A percentile compares a stretch with the other conserved stretches of the same genome.
Evolutionary conservation across 1,140 invertebrate species (phyloP).

Genomic region (Aphaenogaster rudis): DNA sequence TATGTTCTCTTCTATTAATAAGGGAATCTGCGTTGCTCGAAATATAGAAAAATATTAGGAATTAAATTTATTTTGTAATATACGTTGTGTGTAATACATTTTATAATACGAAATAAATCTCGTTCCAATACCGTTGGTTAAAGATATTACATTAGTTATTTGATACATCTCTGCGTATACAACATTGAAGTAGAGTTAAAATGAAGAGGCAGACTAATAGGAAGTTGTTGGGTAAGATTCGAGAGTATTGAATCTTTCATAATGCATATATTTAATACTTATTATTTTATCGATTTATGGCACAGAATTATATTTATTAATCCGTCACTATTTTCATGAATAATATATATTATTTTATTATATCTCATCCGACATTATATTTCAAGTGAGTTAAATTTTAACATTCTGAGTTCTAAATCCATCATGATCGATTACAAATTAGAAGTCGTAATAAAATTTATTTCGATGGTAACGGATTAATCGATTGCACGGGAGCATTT

Average conservation of each 20-base stretch:
- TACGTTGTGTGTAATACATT: neutral
- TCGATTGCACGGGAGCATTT: conserved; percentile 52
- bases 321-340: neutral
- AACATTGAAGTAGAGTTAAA: neutral
- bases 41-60: neutral
- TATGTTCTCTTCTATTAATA: neutral
- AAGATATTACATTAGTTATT: neutral
- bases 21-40: neutral
- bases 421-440: conserved; percentile 17
- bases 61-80: conserved; percentile 2
- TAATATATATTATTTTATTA: conserved; percentile 21
- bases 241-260: neutral
- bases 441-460: conserved; percentile 50
- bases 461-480: conserved; percentile 46
- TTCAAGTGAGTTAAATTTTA: conserved; percentile 25
- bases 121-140: neutral
- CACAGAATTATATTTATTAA: conserved; percentile 15
- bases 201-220: neutral
- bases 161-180: neutral
- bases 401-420: conserved; percentile 9
- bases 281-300: neutral
- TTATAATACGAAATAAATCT: neutral
- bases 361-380: neutral
- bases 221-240: neutral
- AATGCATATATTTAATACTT: neutral